Evolutionary conservation across 1,140 invertebrate species (phyloP).

Genomic region (Habropoda laboriosa): DNA sequence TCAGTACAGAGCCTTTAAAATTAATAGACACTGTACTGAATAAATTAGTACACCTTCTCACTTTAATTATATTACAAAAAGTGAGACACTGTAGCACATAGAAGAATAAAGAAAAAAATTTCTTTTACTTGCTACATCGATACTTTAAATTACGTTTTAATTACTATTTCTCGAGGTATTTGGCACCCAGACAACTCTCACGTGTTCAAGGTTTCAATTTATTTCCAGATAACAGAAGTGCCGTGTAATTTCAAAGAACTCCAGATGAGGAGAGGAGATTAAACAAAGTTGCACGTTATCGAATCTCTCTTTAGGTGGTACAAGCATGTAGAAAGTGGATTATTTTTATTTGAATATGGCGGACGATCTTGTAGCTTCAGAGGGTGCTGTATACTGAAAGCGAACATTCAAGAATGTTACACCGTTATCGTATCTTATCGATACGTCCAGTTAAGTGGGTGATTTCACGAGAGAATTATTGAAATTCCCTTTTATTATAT

Average conservation of each 20-base stretch:
- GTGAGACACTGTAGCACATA: too few species aligned
- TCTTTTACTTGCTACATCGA: too few species aligned
- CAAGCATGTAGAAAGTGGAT: neutral
- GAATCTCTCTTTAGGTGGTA: too few species aligned
- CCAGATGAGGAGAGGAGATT: neutral
- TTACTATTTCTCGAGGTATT: too few species aligned
- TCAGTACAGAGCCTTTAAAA: too few species aligned
- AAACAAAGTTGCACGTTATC: neutral
- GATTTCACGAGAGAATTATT: conserved; percentile 1
- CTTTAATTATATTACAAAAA: too few species aligned
- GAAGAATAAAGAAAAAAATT: too few species aligned
- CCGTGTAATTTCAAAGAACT: neutral
- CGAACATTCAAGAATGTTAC: neutral
- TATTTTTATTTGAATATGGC: neutral
- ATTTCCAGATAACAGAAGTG: neutral
- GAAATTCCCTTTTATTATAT: neutral
- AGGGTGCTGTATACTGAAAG: neutral
- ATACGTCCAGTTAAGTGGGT: neutral
- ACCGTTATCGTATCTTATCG: conserved; percentile 9
- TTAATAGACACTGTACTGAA: too few species aligned
- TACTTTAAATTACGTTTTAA: too few species aligned
- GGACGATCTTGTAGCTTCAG: neutral
- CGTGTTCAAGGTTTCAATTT: too few species aligned
- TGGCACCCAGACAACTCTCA: too few species aligned
- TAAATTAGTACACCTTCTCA: too few species aligned